These are phyloP conservation scores for Zeugodacus cucurbitae DNA, from an alignment of 1,140 invertebrate species.

Conservation along the genomic window DNA sequence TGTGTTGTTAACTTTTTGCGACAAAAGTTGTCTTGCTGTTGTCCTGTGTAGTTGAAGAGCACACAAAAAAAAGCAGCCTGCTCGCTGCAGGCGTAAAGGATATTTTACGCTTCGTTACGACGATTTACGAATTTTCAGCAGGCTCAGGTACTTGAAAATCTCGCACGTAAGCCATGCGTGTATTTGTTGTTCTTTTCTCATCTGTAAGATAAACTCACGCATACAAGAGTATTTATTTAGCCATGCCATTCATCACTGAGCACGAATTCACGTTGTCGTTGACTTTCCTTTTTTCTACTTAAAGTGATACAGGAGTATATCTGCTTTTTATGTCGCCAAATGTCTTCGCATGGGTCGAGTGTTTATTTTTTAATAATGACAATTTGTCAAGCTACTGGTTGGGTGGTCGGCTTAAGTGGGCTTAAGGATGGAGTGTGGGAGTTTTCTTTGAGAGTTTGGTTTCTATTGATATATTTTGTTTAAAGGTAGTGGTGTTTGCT, in stretches of 20 bases:
- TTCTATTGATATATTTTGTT: no score
- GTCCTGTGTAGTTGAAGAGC: not conserved
- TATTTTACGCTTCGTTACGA: not conserved
- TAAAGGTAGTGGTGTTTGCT: no score
- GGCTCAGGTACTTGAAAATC: not conserved
- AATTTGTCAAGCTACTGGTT: not conserved
- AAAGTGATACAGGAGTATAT: not conserved
- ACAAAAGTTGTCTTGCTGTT: not conserved
- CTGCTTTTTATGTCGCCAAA: not conserved
- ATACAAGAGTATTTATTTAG: not conserved
- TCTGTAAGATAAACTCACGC: not conserved
- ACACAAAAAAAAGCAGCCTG: not conserved
- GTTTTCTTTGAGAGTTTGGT: no score
- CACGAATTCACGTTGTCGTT: not conserved
- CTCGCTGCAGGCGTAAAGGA: not conserved
- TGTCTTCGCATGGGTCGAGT: not conserved
- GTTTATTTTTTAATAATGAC: not conserved
- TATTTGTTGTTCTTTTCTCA: not conserved
- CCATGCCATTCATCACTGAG: not conserved
- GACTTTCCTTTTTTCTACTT: not conserved
- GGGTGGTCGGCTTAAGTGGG: not conserved
- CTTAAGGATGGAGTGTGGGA: no score
- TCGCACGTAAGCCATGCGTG: not conserved
- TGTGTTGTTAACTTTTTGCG: not conserved
- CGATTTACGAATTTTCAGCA: not conserved